Evolutionary conservation across 2,113 vertebrate species (phyloP).

Genomic region (Oncorhynchus keta): DNA sequence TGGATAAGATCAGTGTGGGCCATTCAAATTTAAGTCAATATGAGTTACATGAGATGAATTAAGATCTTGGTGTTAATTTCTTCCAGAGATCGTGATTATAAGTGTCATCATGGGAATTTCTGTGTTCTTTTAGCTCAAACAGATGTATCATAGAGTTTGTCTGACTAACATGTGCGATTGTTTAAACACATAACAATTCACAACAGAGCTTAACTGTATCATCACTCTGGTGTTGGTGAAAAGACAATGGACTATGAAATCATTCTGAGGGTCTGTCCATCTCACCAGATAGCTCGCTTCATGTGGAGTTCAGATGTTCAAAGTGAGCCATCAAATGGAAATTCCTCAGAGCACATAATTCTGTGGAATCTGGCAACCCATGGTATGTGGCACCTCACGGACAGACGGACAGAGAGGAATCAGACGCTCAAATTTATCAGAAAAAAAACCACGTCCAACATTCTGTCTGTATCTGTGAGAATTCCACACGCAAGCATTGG

Average conservation of each 20-base stretch:
- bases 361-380: constrained; percentile 32
- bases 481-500: neutral
- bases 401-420: neutral
- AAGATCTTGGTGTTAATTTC: neutral
- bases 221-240: neutral
- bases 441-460: neutral
- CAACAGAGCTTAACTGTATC: neutral
- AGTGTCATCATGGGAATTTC: neutral
- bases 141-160: neutral
- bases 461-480: constrained; percentile 8
- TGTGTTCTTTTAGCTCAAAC: neutral
- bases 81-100: neutral
- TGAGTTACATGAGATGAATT: neutral
- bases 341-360: constrained; percentile 52
- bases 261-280: neutral
- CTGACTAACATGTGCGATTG: neutral
- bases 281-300: neutral
- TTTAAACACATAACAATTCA: neutral
- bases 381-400: constrained; percentile 25
- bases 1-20: too few relatives aligned
- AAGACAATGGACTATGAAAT: constrained; percentile 8
- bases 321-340: constrained; percentile 46
- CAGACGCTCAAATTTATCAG: neutral
- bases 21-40: neutral
- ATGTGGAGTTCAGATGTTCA: constrained; percentile 5